Evolutionary conservation across 2,888 invertebrate genomes (phyloP), one percentile per base, ranked within the genome.

Genomic region (Leucophenga maculata): DNA sequence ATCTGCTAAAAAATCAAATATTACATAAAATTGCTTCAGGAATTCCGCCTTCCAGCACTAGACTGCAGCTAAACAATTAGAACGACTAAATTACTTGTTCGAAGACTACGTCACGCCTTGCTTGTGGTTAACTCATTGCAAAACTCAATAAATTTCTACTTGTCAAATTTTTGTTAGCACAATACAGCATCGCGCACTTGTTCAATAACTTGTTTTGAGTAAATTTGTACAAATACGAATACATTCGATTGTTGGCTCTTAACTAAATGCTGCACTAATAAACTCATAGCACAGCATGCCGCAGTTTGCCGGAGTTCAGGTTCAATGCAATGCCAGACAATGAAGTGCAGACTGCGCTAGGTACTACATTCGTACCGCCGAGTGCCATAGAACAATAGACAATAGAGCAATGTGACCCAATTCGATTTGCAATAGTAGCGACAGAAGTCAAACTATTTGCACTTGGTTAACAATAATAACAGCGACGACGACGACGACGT

Each of bases 211-310:
- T 54, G 22, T 54, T 54, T n/a, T 11, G 8, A 54, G 22, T 22
- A 54, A 54, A 18, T 20, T 20, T 20, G n/a, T 54, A 54, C 6
- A 18, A 54, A 54, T 54, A 54, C 20, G 22, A 54, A 9, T 54
- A 22, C n/a, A 54, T 18, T 54, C 16, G 2, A 52, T 52, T 14
- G 54, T 54, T 20, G 18, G 11, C n/a, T 54, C 9, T 20, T 22
- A 54, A 1, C 22, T 46, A 62, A 46, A 22, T 48, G 22, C 48
- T 46, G n/a, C 62, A 46, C 46, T 64, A 64, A 64, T 64, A 64
- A 48, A 64, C 62, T 48, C 62, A 64, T 64, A n/a, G 48, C 62
- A 46, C 62, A 64, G 48, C 46, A 46, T 14, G 62, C 46, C 8
- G 39, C 8, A 39, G 39, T 39, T 39, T 39, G 32, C 8, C 8